phyloP scores from a whole-genome alignment of 1,140 invertebrate species.

The Sitodiplosis mosellana region DNA sequence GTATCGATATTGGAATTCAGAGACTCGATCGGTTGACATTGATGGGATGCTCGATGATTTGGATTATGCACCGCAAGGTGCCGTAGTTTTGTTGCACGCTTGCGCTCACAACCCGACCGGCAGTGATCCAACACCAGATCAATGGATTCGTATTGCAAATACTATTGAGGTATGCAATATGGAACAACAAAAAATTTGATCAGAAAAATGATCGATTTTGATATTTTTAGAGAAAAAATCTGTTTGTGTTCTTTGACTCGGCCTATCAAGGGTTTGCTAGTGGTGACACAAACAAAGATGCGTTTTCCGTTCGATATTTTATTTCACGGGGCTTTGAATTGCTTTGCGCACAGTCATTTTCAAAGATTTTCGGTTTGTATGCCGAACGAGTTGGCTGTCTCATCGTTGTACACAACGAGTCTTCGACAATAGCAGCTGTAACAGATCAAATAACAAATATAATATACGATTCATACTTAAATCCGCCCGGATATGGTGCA shows the following conservation, averaged over 20 bases:
- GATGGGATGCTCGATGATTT: slow-evolving; percentile 62
- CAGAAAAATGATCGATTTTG: slow-evolving; percentile 5
- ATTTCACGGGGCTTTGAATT: slow-evolving; percentile 64
- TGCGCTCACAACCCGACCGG: slow-evolving; percentile 97
- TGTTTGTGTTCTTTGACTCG: slow-evolving; percentile 81
- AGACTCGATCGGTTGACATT: slow-evolving; percentile 54
- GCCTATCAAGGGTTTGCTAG: slow-evolving; percentile 93
- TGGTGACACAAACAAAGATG: slow-evolving; percentile 80
- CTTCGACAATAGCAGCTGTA: slow-evolving; percentile 34
- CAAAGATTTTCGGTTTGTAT: slow-evolving; percentile 94
- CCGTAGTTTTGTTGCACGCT: slow-evolving; percentile 78
- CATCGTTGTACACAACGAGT: slow-evolving; percentile 48
- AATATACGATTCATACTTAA: slow-evolving; percentile 67
- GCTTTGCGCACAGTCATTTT: slow-evolving; percentile 79
- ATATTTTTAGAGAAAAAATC: slow-evolving; percentile 38
- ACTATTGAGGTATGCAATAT: slow-evolving; percentile 31
- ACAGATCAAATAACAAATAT: slow-evolving; percentile 74
- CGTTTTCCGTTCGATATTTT: slow-evolving; percentile 69
- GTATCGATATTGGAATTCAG: slow-evolving; percentile 81
- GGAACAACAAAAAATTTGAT: background rate
- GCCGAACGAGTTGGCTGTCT: slow-evolving; percentile 84
- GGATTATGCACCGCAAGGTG: slow-evolving; percentile 54
- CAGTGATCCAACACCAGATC: slow-evolving; percentile 61
- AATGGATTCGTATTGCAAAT: slow-evolving; percentile 60
- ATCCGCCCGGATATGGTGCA: slow-evolving; percentile 67